Percentiles rank a stretch among this genome's conserved stretches.
phyloP scores from a whole-genome alignment of 2,888 invertebrate genomes.

The Falcaria lacertinaria region DNA sequence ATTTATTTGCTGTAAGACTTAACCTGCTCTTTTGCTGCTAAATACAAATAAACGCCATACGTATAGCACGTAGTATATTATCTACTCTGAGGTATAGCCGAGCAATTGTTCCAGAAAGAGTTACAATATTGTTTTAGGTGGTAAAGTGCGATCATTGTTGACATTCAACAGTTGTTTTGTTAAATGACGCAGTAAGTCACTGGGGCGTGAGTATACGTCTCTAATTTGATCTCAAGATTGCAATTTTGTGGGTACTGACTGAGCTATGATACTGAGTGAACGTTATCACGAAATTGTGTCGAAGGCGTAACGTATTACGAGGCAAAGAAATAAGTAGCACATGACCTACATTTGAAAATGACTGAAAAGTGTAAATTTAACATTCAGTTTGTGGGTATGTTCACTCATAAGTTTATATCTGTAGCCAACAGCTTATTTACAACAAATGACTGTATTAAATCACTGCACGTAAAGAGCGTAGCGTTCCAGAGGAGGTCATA shows the following conservation, averaged over 20 bases:
- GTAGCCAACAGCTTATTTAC: not conserved
- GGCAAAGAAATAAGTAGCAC: not conserved
- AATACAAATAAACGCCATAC: too few relatives aligned
- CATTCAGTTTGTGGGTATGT: too few relatives aligned
- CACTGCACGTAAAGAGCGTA: not conserved
- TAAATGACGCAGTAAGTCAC: not conserved
- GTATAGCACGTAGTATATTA: too few relatives aligned
- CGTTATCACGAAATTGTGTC: not conserved
- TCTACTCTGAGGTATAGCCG: not conserved
- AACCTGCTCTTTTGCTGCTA: not conserved
- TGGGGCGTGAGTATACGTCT: not conserved
- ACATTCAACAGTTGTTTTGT: conserved; percentile 1
- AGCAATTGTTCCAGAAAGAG: not conserved
- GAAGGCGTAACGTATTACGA: not conserved
- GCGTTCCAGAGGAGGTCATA: not conserved
- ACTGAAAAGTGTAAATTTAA: not conserved
- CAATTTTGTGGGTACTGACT: not conserved
- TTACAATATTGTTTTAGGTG: conserved; percentile 1
- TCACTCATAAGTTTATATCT: not conserved
- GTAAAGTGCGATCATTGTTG: conserved; percentile 3
- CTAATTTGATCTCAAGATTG: not conserved
- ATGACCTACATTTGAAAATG: conserved; percentile 1
- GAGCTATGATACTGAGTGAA: not conserved
- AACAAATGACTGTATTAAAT: not conserved
- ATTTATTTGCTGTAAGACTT: not conserved